phyloP scores from a whole-genome alignment of 2,797 vertebrate species.

The Limosa lapponica region DNA sequence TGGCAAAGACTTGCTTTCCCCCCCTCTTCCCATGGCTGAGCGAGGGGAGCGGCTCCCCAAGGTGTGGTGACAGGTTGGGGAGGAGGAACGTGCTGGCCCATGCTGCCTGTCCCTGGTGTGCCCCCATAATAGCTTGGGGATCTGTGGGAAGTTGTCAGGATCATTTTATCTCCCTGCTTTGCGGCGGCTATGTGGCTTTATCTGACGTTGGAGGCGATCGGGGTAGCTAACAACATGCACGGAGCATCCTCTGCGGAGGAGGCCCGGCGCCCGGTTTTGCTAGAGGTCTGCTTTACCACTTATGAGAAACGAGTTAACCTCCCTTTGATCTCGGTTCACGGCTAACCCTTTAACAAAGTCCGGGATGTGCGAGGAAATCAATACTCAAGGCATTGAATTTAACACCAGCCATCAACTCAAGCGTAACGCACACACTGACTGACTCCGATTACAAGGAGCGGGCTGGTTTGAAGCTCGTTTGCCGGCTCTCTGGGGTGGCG shows the following conservation, averaged over 20 bases:
- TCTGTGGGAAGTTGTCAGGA: not conserved
- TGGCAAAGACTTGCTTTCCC: not conserved
- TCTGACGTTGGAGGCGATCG: not conserved
- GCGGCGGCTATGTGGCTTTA: constrained; percentile 28
- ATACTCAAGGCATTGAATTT: constrained; percentile 77
- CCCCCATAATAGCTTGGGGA: not conserved
- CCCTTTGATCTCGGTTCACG: constrained; percentile 75
- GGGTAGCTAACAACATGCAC: constrained; percentile 33
- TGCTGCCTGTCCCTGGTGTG: fast-evolving
- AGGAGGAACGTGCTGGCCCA: not conserved
- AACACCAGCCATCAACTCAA: constrained; percentile 74
- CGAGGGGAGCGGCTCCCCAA: fast-evolving
- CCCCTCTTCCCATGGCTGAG: fast-evolving
- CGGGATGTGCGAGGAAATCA: constrained; percentile 71
- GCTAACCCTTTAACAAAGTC: constrained; percentile 78
- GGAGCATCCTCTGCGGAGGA: constrained; percentile 52
- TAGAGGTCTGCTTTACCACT: constrained; percentile 71
- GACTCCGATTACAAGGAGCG: constrained; percentile 58
- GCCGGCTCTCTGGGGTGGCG: constrained; percentile 56
- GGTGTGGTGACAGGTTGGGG: fast-evolving
- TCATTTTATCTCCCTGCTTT: constrained; percentile 30
- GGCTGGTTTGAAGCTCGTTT: constrained; percentile 59
- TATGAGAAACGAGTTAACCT: constrained; percentile 75
- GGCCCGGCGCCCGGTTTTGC: constrained; percentile 31
- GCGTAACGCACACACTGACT: constrained; percentile 67